Percentiles rank a stretch among this genome's conserved stretches.
Evolutionary conservation across 2,888 invertebrate genomes (phyloP).

Genomic region (Stenodema calcarata): DNA sequence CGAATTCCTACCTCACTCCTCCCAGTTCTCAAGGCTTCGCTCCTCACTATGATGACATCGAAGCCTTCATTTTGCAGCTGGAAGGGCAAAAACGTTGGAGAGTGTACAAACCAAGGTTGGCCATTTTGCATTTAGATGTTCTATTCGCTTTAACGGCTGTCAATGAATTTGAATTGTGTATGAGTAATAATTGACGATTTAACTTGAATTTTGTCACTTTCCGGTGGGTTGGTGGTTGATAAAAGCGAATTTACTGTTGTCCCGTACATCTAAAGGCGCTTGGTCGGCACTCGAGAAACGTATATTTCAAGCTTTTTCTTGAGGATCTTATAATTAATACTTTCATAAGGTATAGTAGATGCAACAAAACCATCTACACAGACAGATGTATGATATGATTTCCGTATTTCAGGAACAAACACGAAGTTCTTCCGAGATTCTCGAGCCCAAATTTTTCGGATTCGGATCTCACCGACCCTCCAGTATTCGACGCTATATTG

Average conservation of each 20-base stretch:
- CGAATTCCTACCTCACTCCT: slow-evolving; percentile 95
- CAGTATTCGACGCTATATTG: slow-evolving; percentile 75
- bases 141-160: not conserved
- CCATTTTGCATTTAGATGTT: not conserved
- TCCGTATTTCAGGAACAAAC: slow-evolving; percentile 61
- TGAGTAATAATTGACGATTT: too few relatives aligned
- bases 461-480: slow-evolving; percentile 78
- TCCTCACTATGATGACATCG: slow-evolving; percentile 98
- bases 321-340: too few relatives aligned
- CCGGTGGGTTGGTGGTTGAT: too few relatives aligned
- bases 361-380: too few relatives aligned
- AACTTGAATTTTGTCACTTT: too few relatives aligned
- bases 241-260: too few relatives aligned
- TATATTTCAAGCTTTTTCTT: too few relatives aligned
- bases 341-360: too few relatives aligned
- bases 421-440: slow-evolving; percentile 77
- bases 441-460: slow-evolving; percentile 82
- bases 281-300: too few relatives aligned
- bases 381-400: too few relatives aligned
- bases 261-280: too few relatives aligned
- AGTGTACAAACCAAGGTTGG: slow-evolving; percentile 77
- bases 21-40: slow-evolving; percentile 97
- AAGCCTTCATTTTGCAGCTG: slow-evolving; percentile 94
- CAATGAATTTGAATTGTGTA: not conserved
- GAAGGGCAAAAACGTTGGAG: slow-evolving; percentile 96